These are phyloP conservation scores for Ptiloglossa arizonensis DNA, from an alignment of 1,140 invertebrate genomes.

Conservation along the genomic window DNA sequence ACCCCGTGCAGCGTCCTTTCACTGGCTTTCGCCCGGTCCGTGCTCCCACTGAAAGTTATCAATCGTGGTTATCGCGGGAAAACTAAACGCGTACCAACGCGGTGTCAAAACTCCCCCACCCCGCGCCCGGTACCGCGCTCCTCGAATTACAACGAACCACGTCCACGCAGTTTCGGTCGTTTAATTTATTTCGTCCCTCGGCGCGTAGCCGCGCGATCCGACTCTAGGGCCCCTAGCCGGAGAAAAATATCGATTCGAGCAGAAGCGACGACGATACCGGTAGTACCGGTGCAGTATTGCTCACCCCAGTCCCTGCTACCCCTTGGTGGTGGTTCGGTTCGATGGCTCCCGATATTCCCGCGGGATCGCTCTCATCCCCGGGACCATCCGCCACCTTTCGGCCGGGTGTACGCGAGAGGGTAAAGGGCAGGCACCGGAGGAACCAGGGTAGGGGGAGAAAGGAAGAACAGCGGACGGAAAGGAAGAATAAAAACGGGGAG, in stretches of 20 bases:
- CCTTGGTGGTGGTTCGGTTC: conserved; percentile 50
- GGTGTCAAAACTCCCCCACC: background rate
- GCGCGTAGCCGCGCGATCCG: conserved; percentile 27
- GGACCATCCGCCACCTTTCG: conserved; percentile 51
- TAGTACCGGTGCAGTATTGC: conserved; percentile 32
- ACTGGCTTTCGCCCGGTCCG: no score
- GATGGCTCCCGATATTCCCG: conserved; percentile 63
- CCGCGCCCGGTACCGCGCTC: no score
- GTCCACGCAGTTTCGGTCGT: conserved; percentile 44
- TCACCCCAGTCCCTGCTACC: background rate
- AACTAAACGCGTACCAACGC: background rate
- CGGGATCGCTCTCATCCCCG: conserved; percentile 55
- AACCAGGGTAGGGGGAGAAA: no score
- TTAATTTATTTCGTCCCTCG: conserved; percentile 56
- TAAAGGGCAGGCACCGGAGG: background rate
- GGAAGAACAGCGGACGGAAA: background rate
- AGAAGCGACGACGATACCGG: conserved; percentile 35
- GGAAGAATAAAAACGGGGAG: no score
- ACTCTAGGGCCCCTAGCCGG: conserved; percentile 46
- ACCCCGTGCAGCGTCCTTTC: no score
- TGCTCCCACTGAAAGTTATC: conserved; percentile 25
- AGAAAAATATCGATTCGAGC: conserved; percentile 64
- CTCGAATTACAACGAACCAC: conserved; percentile 29
- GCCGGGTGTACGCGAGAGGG: conserved; percentile 3
- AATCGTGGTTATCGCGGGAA: conserved; percentile 15